These are phyloP conservation scores for Fukomys damarensis DNA, from an alignment of 2,113 vertebrate genomes.

Conservation along the genomic window DNA sequence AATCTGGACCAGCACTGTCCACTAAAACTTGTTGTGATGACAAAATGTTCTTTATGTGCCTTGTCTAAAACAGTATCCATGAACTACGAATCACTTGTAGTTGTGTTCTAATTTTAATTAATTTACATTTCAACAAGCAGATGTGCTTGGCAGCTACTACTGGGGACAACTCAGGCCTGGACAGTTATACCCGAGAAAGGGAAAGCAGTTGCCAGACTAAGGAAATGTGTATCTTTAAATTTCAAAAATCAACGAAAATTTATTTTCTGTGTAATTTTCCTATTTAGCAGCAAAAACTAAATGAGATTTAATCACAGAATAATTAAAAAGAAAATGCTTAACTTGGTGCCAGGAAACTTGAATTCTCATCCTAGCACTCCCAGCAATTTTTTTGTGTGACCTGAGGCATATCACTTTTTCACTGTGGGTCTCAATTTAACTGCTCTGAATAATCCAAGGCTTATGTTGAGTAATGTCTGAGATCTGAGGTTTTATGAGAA, in stretches of 20 bases:
- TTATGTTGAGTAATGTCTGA: background rate
- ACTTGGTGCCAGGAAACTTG: background rate
- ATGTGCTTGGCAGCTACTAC: background rate
- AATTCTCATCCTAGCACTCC: background rate
- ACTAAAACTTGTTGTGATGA: background rate
- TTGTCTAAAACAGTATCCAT: background rate
- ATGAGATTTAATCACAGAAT: background rate
- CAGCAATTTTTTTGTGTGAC: background rate
- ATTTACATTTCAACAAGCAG: background rate
- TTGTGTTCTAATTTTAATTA: background rate
- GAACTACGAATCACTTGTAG: background rate
- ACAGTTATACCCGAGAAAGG: background rate
- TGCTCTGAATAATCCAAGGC: background rate
- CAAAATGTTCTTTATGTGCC: background rate
- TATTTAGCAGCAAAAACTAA: constrained; percentile 30
- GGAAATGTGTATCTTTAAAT: background rate
- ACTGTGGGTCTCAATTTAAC: background rate
- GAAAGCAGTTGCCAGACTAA: background rate
- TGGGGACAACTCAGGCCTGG: background rate
- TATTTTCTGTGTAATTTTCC: background rate
- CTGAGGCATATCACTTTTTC: background rate
- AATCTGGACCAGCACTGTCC: background rate
- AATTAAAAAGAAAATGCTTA: background rate
- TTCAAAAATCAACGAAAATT: constrained; percentile 26
- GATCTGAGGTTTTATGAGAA: background rate